Evolutionary conservation across 2,797 vertebrate genomes (phyloP).

Genomic region (Falco rusticolus): DNA sequence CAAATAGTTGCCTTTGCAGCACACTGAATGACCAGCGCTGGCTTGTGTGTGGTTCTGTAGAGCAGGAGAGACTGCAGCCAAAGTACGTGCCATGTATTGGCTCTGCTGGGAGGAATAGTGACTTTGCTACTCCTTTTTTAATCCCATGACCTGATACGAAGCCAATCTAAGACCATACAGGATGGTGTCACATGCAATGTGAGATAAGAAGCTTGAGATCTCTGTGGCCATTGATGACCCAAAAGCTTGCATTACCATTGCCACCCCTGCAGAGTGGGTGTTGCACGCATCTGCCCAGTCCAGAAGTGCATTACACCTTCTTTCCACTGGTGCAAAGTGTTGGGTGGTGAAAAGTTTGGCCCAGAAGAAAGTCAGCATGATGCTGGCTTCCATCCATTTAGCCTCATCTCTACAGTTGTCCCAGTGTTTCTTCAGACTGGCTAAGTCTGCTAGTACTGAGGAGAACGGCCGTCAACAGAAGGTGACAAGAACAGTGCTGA

Average conservation of each 20-base stretch:
- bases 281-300: not conserved
- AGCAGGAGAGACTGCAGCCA: not conserved
- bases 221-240: not conserved
- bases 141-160: not conserved
- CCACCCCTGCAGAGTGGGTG: not conserved
- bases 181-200: not conserved
- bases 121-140: not conserved
- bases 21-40: not conserved
- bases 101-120: not conserved
- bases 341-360: not conserved
- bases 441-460: not conserved
- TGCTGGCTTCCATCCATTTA: not conserved
- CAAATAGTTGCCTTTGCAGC: not conserved
- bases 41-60: not conserved
- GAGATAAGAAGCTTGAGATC: not conserved
- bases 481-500: not conserved
- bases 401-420: not conserved
- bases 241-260: not conserved
- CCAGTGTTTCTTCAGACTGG: not conserved
- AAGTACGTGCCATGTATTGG: not conserved
- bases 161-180: not conserved
- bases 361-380: not conserved
- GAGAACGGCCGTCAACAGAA: not conserved
- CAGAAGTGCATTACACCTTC: not conserved
- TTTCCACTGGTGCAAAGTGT: not conserved